Evolutionary conservation across 2,113 vertebrate species (phyloP), one percentile per base, ranked within the genome.

Genomic region (Nettapus auritus): DNA sequence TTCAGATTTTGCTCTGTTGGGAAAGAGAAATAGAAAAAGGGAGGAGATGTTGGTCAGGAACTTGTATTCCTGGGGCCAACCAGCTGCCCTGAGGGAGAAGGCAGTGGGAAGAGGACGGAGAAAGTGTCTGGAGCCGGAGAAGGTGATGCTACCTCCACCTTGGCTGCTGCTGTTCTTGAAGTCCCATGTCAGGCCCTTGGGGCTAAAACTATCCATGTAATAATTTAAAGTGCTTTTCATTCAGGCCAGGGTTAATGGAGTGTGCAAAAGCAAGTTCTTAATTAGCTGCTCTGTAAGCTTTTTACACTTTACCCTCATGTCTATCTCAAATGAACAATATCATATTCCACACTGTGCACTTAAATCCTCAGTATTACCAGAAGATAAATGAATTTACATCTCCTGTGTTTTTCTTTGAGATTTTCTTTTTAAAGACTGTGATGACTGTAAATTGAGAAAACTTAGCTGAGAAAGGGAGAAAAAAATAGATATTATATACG

Each of bases 51-150:
- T 86, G 11, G 6, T 63, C 3, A 25, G n/a, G 21, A 68, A 23
- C 15, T 28, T 13, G 19, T 74, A 29, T 11, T 26, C 33, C 11
- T 77, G 48, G 4, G 8, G 12, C 13, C 60, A 64, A 59, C 6
- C 9, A 6, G 1, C 7, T 56, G 9, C 34, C 33, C 56, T 60
- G 16, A 86, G 14, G 20, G 23, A 70, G 20, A 19, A 70, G 6
- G 7, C 11, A 22, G 6, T 9, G 26, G 8, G 9, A 64, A 6
- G 11, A 59, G 34, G 13, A 48, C 64, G 8, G 18, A 62, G 3
- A 6, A 1, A 75, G 19, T 85, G 11, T 25, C 12, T 0, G 0
- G 28, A 71, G 53, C 18, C 1, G 3, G 53, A 66, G 21, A 66
- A 12, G 26, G 29, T 29, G 8, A 2, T 62, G 23, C 25, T 53